Evolutionary conservation across 2,888 invertebrate genomes (phyloP), one percentile per base, ranked within the genome.

Genomic region (Amblyjoppa proteus): DNA sequence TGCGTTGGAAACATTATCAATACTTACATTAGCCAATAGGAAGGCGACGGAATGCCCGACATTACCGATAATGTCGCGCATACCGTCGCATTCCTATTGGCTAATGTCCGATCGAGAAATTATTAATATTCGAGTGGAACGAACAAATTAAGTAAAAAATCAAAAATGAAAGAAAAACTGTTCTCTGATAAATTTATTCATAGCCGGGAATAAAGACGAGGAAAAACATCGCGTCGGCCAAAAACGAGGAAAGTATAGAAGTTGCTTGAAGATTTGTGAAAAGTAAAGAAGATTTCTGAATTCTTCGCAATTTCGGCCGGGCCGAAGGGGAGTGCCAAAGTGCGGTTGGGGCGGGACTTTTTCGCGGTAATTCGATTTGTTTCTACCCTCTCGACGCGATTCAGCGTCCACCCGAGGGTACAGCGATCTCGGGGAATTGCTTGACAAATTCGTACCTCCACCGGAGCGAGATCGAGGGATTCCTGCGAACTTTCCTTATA

Each of bases 341-440:
- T 71, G 66, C 61, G 68, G 61, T 73, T 61, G 81, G 49, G 78
- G 83, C 66, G 76, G 82, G 84, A 81, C 79, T 88, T 81, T 83
- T 61, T 58, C 70, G 84, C 81, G 85, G 91, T 92, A 92, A 92
- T 92, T 92, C 91, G 91, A 92, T 93, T 92, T 92, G 91, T 88
- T 89, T 82, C 61, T 82, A 85, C 64, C 79, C 83, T 81, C 89
- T 89, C 88, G 89, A 88, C 89, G 89, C 90, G 91, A 90, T 89
- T 88, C 77, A 71, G 69, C 87, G 82, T 76, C 66, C 66, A 66
- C 64, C 2, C 64, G 51, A 9, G 38, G 25, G 38, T 28, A 66
- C 16, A 25, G 71, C 77, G 89, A 92, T 92, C 90, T 90, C 83
- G 78, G 88, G 88, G 88, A 91, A 92, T 91, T 90, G 90, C 89